Base-by-base conservation (phyloP, 2,113 vertebrate genomes). In the Papio anubis region DNA sequence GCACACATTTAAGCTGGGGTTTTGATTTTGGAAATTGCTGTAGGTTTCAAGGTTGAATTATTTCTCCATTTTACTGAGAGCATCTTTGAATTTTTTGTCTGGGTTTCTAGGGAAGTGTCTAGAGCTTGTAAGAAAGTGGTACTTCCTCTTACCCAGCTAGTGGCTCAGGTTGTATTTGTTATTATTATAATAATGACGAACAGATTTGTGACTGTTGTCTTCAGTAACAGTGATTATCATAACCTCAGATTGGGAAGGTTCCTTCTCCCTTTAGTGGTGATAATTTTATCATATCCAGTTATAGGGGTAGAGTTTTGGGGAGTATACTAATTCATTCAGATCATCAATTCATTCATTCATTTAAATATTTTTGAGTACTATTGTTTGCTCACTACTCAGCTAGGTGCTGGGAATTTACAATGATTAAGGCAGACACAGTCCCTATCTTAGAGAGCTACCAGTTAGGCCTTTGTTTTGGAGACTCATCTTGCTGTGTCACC, bases 1-100 rank as follows among this genome's bases (percentile, higher is more conserved):
- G 55, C 32, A 95, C 38, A 79, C 48, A 79, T 32, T 84, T 89
- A 73, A 61, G 8, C 50, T 88, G 38, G 50, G 35, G 16, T 78
- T 87, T 95, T 66, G 16, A 40, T 97, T 97, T 96, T 25, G 66
- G 81, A 66, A 90, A 95, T 48, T 86, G 43, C 70, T 84, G 0
- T 95, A 72, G 40, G 18, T 97, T 50, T 84, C 52, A 82, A 94
- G 25, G 18, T 78, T 94, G 89, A 93, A 52, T 90, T 76, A 90
- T 95, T 93, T 87, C 43, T n/a, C 52, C 80, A 68, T 9, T 84
- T 97, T 96, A 43, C 48, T 73, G 85, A 96, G 59, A 66, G 72
- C 21, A 30, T 45, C 35, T 90, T 84, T 90, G 52, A 87, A 64
- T 95, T 90, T 94, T 96, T 52, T 93, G n/a, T 90, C 64, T 88